Evolutionary conservation across 2,888 invertebrate species (phyloP), one percentile per base, ranked within the genome.

Genomic region (Apoderus coryli): DNA sequence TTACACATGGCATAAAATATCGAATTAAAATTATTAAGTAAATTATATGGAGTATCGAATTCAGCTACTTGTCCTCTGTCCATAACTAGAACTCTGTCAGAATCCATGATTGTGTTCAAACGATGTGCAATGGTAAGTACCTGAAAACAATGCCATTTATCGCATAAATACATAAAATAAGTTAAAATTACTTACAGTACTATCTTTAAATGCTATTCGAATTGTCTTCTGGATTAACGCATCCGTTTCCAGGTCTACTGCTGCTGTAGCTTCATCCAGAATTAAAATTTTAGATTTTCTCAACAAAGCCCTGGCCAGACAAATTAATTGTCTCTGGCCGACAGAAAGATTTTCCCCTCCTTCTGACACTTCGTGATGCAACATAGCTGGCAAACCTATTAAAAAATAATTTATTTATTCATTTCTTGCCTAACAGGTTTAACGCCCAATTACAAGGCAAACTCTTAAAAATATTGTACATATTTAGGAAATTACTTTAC

Each of bases 301-400:
- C 29, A 89, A 65, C 46, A 89, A 61, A 10, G 88, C 85, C 46
- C 88, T 68, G 29, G 84, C 85, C 45, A 89, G 63, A 48, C 88
- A 88, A 41, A 89, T 75, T 35, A 89, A 64, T 60, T 89, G 88
- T n/a, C 88, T 63, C 59, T 88, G 88, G 0, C 88, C 88, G 41
- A 86, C 82, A 29, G 88, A 88, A 44, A 76, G 63, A 61, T 93
- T 95, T 51, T 88, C 88, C 26, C 93, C 93, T 31, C 90, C 90
- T 59, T 95, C 93, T 3, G 77, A 64, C 31, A 92, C 74, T 58
- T 81, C 79, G 28, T 40, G 37, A 10, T 33, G 25, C 14, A 45
- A 22, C 25, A 39, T 39, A 19, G 35, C 32, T 10, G 44, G 32
- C 23, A 45, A 37, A 25, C 34, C 41, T 43, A 16, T 13, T 34